phyloP scores from a whole-genome alignment of 2,797 vertebrate genomes.

The Adrianichthys oophorus region DNA sequence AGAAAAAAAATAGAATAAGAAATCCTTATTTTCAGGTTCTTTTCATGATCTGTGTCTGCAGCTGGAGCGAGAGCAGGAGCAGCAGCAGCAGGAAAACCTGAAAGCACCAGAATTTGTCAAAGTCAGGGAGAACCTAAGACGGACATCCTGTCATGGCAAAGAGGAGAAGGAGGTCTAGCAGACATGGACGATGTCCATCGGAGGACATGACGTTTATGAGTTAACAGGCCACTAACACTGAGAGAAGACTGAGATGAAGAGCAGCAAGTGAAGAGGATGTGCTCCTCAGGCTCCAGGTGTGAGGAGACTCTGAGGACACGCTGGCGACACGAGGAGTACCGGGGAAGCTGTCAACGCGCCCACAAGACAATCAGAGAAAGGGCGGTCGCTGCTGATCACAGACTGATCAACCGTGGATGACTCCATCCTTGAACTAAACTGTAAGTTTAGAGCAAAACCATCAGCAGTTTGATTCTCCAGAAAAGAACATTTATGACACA shows the following conservation, averaged over 20 bases:
- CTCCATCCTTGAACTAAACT: neutral
- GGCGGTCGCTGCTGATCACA: neutral
- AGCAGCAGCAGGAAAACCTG: slow-evolving; percentile 71
- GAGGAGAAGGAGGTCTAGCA: slow-evolving; percentile 83
- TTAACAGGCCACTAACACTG: neutral
- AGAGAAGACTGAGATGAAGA: neutral
- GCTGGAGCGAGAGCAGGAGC: slow-evolving; percentile 65
- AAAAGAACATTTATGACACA: neutral
- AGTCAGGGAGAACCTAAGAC: slow-evolving; percentile 92
- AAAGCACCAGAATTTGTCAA: slow-evolving; percentile 92
- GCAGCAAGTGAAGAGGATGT: neutral
- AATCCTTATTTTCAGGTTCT: too few species aligned
- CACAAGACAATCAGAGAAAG: neutral
- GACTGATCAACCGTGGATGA: neutral
- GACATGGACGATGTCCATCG: slow-evolving; percentile 7
- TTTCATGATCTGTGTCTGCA: slow-evolving; percentile 12
- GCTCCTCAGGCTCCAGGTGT: neutral
- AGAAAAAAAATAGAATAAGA: too few species aligned
- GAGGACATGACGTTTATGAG: neutral
- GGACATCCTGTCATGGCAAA: slow-evolving; percentile 76
- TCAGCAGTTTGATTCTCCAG: neutral
- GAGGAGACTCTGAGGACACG: neutral
- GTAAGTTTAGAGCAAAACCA: neutral
- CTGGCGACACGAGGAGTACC: neutral
- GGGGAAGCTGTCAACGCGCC: neutral